Evolutionary conservation across 1,140 invertebrate genomes (phyloP), one percentile per base, ranked within the genome.

Genomic region (Drosophila willistoni): DNA sequence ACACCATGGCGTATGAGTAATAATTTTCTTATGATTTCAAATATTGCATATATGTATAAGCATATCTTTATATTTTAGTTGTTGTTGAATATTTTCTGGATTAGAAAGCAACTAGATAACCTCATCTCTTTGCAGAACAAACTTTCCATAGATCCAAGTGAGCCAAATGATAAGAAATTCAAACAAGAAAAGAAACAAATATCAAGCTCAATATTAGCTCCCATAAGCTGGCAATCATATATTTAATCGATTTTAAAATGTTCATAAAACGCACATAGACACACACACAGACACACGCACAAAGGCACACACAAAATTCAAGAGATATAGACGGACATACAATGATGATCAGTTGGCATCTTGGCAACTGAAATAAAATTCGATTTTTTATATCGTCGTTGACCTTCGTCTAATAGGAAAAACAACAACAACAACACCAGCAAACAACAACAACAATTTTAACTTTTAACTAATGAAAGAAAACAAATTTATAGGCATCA

Each of bases 401-500:
- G 84, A 89, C 84, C 84, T 89, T 89, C 84, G 80, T 84, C 85
- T 81, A 87, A 87, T 84, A 89, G 69, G 71, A 81, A 73, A 65
- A 78, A 12, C 60, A 82, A 73, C 57, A 79, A 57, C 66, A 81
- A 73, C 55, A 75, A 67, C 22, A 36, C 0, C 34, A 36, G 1
- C 34, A 39, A 84, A 77, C 55, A 68, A 68, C 60, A 83, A 74
- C 51, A 61, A 77, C 70, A 79, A 81, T 69, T 77, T 39, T 79
- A 89, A 82, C 68, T 79, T 83, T 71, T 42, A 68, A 76, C 84
- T 89, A 87, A 84, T 90, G 84, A 90, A 87, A 89, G 77, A 89
- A 89, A 89, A 89, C 84, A 87, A 84, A 89, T 89, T 89, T 89
- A 89, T 89, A 89, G 84, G 84, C 84, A 89, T 80, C 85, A 89